A percentile compares a stretch with the other conserved stretches of the same genome.
Conservation (phyloP, 2,113 vertebrate species). For the Opisthocomus hoazin region DNA sequence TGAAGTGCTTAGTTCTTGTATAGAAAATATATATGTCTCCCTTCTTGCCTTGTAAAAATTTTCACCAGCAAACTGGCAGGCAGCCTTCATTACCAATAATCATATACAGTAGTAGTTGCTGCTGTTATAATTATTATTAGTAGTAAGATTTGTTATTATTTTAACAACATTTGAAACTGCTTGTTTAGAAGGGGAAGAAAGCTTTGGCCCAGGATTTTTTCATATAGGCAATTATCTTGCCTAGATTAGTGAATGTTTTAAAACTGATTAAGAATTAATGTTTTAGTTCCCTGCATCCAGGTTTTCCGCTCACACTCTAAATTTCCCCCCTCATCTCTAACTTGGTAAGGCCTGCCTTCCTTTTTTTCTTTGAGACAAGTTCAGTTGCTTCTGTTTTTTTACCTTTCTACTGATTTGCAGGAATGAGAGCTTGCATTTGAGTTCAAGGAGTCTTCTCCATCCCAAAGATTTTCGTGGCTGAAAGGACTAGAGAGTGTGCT, state of each 20-base stretch:
- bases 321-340: accelerated
- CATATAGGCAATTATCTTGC: neutral
- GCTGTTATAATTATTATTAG: neutral
- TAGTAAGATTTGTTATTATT: neutral
- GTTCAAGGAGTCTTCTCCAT: neutral
- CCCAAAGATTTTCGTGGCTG: neutral
- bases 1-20: neutral
- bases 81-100: neutral
- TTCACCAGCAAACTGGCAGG: neutral
- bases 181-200: neutral
- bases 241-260: neutral
- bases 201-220: neutral
- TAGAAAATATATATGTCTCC: neutral
- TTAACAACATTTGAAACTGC: neutral
- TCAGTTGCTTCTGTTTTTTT: neutral
- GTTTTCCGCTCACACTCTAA: neutral
- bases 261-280: neutral
- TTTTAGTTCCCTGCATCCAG: neutral
- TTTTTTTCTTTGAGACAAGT: neutral
- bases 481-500: neutral
- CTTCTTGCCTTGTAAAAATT: neutral
- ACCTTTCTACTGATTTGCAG: neutral
- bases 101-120: neutral
- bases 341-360: neutral
- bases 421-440: neutral